phyloP scores from a whole-genome alignment of 1,140 invertebrate species.

The Heliconius nattereri region DNA sequence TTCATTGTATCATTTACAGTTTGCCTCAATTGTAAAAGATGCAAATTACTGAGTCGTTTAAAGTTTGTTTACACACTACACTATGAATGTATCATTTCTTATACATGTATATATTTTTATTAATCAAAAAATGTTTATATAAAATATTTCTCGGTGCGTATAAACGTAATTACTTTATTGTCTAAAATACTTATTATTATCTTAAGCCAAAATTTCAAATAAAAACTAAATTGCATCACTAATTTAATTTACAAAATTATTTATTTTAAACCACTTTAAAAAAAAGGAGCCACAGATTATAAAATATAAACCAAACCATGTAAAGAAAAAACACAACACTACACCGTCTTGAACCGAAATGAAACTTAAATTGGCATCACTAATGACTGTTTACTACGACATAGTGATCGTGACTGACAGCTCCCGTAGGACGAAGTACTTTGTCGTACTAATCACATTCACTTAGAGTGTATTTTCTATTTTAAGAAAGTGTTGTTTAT shows the following conservation, averaged over 20 bases:
- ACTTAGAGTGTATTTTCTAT: background rate
- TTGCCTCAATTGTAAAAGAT: slow-evolving; percentile 16
- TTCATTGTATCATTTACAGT: slow-evolving; percentile 51
- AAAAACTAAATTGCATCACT: background rate
- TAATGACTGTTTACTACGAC: slow-evolving; percentile 38
- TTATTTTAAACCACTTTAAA: background rate
- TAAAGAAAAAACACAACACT: slow-evolving; percentile 11
- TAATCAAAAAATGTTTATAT: background rate
- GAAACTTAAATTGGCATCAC: slow-evolving; percentile 25
- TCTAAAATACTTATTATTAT: background rate
- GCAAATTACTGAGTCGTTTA: slow-evolving; percentile 4
- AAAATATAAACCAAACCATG: background rate
- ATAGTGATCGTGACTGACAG: slow-evolving; percentile 50
- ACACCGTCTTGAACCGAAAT: background rate
- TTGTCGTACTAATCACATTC: slow-evolving; percentile 33
- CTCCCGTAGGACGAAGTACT: slow-evolving; percentile 49
- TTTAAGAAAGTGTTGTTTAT: slow-evolving; percentile 1
- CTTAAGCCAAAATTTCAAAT: background rate
- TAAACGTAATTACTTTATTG: background rate
- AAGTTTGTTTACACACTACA: background rate
- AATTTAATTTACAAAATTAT: background rate
- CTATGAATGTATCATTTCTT: background rate
- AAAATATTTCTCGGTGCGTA: background rate
- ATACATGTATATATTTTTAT: background rate
- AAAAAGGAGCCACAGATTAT: background rate